Percentiles rank a stretch among this genome's conserved stretches.
Conservation (phyloP, 2,888 invertebrate species). For the Sinopyrophorus schimmeli region DNA sequence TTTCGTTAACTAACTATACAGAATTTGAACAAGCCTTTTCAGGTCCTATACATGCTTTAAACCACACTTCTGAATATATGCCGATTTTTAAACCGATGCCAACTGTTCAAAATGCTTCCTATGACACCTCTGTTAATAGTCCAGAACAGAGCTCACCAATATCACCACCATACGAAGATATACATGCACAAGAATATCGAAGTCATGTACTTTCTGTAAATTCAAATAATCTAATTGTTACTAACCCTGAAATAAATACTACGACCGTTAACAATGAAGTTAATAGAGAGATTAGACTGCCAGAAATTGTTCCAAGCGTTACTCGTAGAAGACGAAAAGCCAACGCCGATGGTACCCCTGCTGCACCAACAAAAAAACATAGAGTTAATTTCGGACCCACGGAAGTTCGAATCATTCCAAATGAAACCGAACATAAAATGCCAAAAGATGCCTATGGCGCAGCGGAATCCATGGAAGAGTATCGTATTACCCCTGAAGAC, state of each 20-base stretch:
- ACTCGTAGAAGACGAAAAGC: slow-evolving; percentile 2
- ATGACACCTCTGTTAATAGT: neutral
- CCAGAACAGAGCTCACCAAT: slow-evolving; percentile 1
- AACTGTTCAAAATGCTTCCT: neutral
- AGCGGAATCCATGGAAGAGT: slow-evolving; percentile 13
- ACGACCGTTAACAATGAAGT: too few relatives aligned
- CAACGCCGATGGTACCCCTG: too few relatives aligned
- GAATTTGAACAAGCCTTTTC: slow-evolving; percentile 18
- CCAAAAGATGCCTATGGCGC: slow-evolving; percentile 4
- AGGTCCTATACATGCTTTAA: too few relatives aligned
- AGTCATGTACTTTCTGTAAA: slow-evolving; percentile 4
- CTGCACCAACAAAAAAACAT: neutral
- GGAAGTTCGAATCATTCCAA: slow-evolving; percentile 10
- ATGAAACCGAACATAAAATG: neutral
- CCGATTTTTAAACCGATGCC: too few relatives aligned
- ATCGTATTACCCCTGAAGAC: slow-evolving; percentile 7
- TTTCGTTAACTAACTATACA: slow-evolving; percentile 9
- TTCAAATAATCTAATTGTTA: neutral
- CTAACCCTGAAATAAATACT: too few relatives aligned
- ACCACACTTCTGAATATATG: too few relatives aligned
- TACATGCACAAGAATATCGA: slow-evolving; percentile 16
- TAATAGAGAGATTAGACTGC: too few relatives aligned
- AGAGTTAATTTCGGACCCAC: slow-evolving; percentile 15
- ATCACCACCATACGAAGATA: slow-evolving; percentile 19
- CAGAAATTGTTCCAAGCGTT: neutral